A percentile compares a stretch with the other conserved stretches of the same genome.
Conservation (phyloP, 2,113 vertebrate species). For the Delphinus delphis region DNA sequence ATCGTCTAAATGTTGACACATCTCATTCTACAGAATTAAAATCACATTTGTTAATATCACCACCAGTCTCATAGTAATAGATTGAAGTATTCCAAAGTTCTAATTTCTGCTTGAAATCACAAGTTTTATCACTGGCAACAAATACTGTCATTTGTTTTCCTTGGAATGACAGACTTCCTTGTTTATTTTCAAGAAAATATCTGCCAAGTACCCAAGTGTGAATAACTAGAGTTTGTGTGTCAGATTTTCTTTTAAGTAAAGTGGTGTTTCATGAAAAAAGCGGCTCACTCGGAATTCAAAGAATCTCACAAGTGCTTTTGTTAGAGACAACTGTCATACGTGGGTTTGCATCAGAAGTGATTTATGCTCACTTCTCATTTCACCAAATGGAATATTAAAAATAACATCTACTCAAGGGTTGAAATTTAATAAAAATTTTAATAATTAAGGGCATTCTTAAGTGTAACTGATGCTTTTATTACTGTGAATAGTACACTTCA, state of each 20-base stretch:
- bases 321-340: not conserved
- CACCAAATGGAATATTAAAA: not conserved
- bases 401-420: not conserved
- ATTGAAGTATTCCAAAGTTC: not conserved
- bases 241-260: conserved; percentile 2
- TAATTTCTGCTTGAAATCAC: conserved; percentile 21
- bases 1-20: not conserved
- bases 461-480: not conserved
- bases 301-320: not conserved
- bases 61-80: not conserved
- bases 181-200: conserved; percentile 25
- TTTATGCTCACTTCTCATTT: not conserved
- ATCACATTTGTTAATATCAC: not conserved
- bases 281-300: not conserved
- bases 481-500: not conserved
- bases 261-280: not conserved
- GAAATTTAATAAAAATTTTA: conserved; percentile 28
- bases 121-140: not conserved
- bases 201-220: not conserved
- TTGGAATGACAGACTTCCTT: not conserved
- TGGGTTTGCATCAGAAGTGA: not conserved
- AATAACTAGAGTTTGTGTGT: not conserved
- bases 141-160: not conserved
- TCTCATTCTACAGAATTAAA: not conserved
- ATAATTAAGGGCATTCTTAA: not conserved